A percentile compares a stretch with the other conserved stretches of the same genome.
phyloP scores from a whole-genome alignment of 2,888 invertebrate species.

The Scaptomyza tumidula region DNA sequence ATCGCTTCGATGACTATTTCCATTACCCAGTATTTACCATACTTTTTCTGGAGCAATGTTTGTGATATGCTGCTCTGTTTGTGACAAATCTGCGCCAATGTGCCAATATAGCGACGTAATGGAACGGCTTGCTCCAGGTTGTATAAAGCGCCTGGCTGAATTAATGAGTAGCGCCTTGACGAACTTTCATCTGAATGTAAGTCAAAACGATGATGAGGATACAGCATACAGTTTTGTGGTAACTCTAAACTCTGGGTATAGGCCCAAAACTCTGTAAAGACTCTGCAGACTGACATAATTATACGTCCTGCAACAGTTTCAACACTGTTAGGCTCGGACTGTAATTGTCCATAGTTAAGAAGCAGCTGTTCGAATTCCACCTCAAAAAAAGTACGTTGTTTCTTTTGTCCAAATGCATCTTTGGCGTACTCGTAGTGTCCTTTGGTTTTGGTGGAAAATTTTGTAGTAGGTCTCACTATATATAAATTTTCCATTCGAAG shows the following conservation, averaged over 20 bases:
- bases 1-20: conserved; percentile 77
- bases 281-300: conserved; percentile 67
- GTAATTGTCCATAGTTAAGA: conserved; percentile 71
- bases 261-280: conserved; percentile 79
- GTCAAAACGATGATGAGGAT: conserved; percentile 72
- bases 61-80: conserved; percentile 53
- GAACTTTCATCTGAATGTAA: conserved; percentile 46
- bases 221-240: conserved; percentile 71
- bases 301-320: conserved; percentile 22
- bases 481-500: conserved; percentile 63
- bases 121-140: conserved; percentile 70
- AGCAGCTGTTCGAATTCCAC: conserved; percentile 76
- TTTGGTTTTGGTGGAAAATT: conserved; percentile 1
- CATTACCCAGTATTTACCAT: conserved; percentile 72
- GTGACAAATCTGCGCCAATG: conserved; percentile 72
- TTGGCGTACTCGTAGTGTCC: conserved; percentile 51
- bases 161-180: conserved; percentile 37
- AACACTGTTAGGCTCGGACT: conserved; percentile 33
- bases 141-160: conserved; percentile 66
- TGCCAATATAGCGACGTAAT: conserved; percentile 79
- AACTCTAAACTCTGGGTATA: conserved; percentile 78
- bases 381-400: conserved; percentile 74
- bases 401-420: conserved; percentile 52
- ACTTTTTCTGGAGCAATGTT: conserved; percentile 59
- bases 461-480: conserved; percentile 23